A percentile compares a stretch with the other conserved stretches of the same genome.
Conservation (phyloP, 2,888 invertebrate species). For the Drepana falcataria region DNA sequence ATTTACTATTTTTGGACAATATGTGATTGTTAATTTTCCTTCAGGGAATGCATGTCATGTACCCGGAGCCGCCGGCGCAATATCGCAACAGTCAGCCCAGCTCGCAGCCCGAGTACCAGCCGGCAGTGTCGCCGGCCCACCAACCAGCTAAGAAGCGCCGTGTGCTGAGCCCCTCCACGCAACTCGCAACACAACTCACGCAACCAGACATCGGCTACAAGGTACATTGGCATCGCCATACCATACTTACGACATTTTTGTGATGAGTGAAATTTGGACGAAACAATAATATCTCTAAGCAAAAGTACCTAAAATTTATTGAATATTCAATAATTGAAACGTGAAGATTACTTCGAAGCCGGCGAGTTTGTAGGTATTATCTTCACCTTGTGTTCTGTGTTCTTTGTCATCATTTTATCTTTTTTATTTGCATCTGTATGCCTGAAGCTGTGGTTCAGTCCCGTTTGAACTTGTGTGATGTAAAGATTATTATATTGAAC, state of each 20-base stretch:
- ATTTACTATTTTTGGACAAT: too few species aligned
- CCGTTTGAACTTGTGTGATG: too few species aligned
- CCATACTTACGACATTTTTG: not conserved
- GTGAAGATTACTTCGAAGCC: too few species aligned
- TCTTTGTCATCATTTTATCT: too few species aligned
- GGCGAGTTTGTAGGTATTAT: too few species aligned
- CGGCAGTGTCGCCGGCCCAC: constrained; percentile 62
- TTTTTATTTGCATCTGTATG: too few species aligned
- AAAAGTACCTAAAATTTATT: too few species aligned
- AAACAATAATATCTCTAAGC: too few species aligned
- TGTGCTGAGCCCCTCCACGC: constrained; percentile 53
- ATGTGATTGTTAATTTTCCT: constrained; percentile 2
- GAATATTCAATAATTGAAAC: too few species aligned
- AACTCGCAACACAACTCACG: constrained; percentile 29
- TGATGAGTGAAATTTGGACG: not conserved
- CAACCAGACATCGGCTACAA: constrained; percentile 58
- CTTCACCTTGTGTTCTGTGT: too few species aligned
- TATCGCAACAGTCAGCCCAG: constrained; percentile 69
- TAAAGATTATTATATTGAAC: too few species aligned
- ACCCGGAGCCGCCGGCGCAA: constrained; percentile 79
- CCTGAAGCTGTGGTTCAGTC: too few species aligned
- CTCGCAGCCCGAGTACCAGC: constrained; percentile 54
- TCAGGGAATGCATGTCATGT: constrained; percentile 93
- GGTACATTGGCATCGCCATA: constrained; percentile 29
- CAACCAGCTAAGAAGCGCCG: constrained; percentile 68